phyloP scores from a whole-genome alignment of 1,140 invertebrate genomes.

The Ooceraea biroi region DNA sequence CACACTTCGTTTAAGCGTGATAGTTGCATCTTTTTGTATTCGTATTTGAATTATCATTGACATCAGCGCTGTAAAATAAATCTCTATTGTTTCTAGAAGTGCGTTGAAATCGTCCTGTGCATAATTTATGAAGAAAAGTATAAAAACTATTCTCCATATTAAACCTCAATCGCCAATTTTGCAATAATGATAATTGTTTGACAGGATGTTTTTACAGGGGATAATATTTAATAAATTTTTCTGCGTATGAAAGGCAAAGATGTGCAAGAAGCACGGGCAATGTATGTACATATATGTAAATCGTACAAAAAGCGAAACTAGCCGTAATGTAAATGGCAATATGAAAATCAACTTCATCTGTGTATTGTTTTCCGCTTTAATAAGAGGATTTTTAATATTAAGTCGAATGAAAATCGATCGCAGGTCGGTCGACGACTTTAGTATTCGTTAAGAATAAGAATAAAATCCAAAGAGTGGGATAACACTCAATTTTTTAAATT shows the following conservation, averaged over 20 bases:
- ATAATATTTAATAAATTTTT: not conserved
- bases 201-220: not conserved
- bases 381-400: constrained; percentile 5
- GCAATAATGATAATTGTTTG: constrained; percentile 28
- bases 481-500: not conserved
- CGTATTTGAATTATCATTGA: constrained; percentile 30
- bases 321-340: constrained; percentile 20
- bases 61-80: constrained; percentile 46
- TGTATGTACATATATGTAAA: constrained; percentile 30
- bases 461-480: not conserved
- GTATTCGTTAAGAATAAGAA: not conserved
- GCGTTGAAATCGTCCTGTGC: not conserved
- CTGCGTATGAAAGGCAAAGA: not conserved
- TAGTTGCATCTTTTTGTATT: constrained; percentile 36
- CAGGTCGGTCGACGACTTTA: constrained; percentile 36
- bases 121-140: constrained; percentile 9
- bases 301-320: constrained; percentile 18
- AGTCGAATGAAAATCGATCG: constrained; percentile 22
- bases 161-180: not conserved
- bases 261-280: not conserved
- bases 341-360: not conserved
- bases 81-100: constrained; percentile 39
- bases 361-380: constrained; percentile 39
- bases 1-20: constrained; percentile 43
- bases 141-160: not conserved